Evolutionary conservation across 2,797 vertebrate genomes (phyloP), one percentile per base, ranked within the genome.

Genomic region (Trichosurus vulpecula): DNA sequence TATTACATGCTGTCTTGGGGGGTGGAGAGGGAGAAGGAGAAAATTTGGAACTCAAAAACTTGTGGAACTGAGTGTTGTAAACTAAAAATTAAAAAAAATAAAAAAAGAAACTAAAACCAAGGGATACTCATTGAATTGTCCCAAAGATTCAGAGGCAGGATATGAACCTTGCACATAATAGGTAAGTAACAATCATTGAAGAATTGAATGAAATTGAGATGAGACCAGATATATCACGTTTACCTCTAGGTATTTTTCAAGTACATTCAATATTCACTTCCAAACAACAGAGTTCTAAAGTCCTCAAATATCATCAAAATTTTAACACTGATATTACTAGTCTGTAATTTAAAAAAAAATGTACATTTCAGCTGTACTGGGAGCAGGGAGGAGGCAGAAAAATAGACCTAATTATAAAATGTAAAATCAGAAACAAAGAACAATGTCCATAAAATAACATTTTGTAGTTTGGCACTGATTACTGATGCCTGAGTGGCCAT

Each of bases 381-480:
- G n/a, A 10, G n/a, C 2, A 2, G 6, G 9, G 9, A 22, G 6
- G 0, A 74, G 2, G 66, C 1, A 74, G n/a, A 81, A 81, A 81
- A 81, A 22, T 27, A 47, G 8, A 27, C n/a, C 74, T 81, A 74
- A 81, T 47, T 47, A 47, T 47, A 81, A 81, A 41, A 47, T 47
- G 2, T 47, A 47, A 81, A 81, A 81, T 47, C 19, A 27, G n/a
- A 81, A 25, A 25, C 74, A 47, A 74, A 41, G 22, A 47, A 81
- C 13, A 96, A 95, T 94, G 35, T 30, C 54, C 66, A 55, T 0
- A 47, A 94, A 96, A 96, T 56, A 51, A 11, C 47, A 54, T 56
- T 94, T 94, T 58, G 74, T 92, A 97, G 96, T 97, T 95, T 96
- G 96, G 94, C 91, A 81, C 16, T n/a, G 92, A 95, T 95, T 94